Conservation (phyloP, 2,113 vertebrate species). For the Cheirogaleus medius region DNA sequence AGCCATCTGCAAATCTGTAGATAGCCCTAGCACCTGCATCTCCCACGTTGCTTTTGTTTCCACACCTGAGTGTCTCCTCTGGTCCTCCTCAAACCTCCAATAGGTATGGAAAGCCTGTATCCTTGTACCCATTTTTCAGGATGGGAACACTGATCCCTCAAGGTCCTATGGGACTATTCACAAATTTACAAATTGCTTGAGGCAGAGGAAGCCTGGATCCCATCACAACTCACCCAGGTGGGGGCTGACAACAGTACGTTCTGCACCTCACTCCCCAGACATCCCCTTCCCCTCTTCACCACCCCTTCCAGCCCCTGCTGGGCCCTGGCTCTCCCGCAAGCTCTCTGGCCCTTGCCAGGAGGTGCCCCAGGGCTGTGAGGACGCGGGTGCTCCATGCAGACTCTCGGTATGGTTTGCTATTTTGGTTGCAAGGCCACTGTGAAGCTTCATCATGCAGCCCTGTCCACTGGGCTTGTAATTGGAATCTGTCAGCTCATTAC, state of each 20-base stretch:
- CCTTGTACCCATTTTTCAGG: background rate
- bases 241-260: background rate
- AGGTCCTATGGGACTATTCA: background rate
- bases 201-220: background rate
- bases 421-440: constrained; percentile 56
- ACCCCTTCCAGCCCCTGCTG: background rate
- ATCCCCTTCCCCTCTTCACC: background rate
- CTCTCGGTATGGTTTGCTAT: background rate
- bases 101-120: background rate
- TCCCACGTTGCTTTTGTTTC: background rate
- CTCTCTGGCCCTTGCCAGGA: background rate
- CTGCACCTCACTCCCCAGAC: background rate
- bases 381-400: background rate
- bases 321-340: background rate
- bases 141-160: background rate
- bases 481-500: constrained; percentile 72
- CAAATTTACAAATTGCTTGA: background rate
- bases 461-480: constrained; percentile 54
- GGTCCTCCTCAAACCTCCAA: background rate
- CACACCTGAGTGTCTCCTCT: background rate
- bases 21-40: background rate
- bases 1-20: background rate
- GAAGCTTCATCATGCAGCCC: constrained; percentile 31
- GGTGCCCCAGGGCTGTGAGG: background rate
- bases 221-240: background rate